Conservation (phyloP, 1,140 invertebrate genomes). For the Brachionus koreanus region DNA sequence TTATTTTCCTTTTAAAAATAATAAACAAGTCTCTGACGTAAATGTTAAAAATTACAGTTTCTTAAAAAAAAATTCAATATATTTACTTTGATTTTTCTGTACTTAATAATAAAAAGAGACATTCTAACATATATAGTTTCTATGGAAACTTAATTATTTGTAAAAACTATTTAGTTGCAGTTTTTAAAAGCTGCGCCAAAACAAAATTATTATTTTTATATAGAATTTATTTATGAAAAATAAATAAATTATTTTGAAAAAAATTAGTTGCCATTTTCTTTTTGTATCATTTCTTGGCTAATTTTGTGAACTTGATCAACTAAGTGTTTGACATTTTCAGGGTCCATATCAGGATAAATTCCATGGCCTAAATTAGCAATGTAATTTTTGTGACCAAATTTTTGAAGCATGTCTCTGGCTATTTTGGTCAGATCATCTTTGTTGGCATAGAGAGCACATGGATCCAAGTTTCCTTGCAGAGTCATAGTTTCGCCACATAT, state of each 20-base stretch:
- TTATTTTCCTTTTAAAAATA: too few relatives aligned
- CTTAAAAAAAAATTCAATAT: not conserved
- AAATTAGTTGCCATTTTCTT: not conserved
- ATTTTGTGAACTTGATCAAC: slow-evolving; percentile 75
- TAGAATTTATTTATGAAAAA: not conserved
- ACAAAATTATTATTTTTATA: not conserved
- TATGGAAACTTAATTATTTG: not conserved
- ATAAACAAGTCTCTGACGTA: not conserved
- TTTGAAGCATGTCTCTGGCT: slow-evolving; percentile 73
- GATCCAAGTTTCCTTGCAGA: slow-evolving; percentile 91
- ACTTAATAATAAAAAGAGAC: not conserved
- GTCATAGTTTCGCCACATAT: slow-evolving; percentile 70
- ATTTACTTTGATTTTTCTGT: not conserved
- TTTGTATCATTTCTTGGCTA: slow-evolving; percentile 53
- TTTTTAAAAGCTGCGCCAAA: not conserved
- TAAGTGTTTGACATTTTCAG: slow-evolving; percentile 75
- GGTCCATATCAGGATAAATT: slow-evolving; percentile 85
- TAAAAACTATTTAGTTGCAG: not conserved
- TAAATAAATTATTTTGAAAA: not conserved
- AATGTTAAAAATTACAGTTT: not conserved
- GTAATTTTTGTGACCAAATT: slow-evolving; percentile 80
- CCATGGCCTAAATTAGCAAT: slow-evolving; percentile 97
- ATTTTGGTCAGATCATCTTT: slow-evolving; percentile 61
- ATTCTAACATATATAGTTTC: not conserved
- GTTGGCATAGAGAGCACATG: slow-evolving; percentile 79